A percentile compares a stretch with the other conserved stretches of the same genome.
phyloP scores from a whole-genome alignment of 2,888 invertebrate species.

The Stenotaenia linearis region DNA sequence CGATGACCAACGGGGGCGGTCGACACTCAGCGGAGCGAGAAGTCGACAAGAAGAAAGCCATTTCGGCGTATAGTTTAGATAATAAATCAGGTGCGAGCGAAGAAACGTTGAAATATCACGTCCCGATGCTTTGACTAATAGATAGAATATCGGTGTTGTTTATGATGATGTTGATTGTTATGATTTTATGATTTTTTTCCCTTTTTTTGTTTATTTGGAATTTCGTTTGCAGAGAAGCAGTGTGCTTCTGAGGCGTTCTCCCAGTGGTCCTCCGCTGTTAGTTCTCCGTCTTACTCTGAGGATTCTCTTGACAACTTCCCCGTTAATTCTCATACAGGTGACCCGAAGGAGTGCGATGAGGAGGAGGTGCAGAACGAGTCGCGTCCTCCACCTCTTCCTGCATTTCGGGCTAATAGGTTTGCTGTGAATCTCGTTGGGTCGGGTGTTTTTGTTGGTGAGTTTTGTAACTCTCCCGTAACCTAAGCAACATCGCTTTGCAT shows the following conservation, averaged over 20 bases:
- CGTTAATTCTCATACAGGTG: background rate
- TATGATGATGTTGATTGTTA: background rate
- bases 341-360: background rate
- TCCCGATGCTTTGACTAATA: too few species aligned
- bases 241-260: background rate
- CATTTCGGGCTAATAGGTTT: constrained; percentile 27
- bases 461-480: background rate
- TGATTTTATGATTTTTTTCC: background rate
- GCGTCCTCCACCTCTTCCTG: background rate
- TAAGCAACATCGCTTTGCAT: background rate
- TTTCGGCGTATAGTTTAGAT: background rate
- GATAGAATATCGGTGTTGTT: too few species aligned
- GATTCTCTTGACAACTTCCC: constrained; percentile 9
- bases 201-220: background rate
- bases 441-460: constrained; percentile 37
- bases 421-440: constrained; percentile 34
- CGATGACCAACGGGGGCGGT: background rate
- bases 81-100: constrained; percentile 18
- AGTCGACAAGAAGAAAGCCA: background rate
- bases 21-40: constrained; percentile 29
- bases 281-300: background rate
- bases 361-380: background rate
- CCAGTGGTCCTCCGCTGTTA: constrained; percentile 8
- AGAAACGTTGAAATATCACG: too few species aligned
- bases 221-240: constrained; percentile 19